phyloP scores from a whole-genome alignment of 2,888 invertebrate genomes.

The Euplexia lucipara region DNA sequence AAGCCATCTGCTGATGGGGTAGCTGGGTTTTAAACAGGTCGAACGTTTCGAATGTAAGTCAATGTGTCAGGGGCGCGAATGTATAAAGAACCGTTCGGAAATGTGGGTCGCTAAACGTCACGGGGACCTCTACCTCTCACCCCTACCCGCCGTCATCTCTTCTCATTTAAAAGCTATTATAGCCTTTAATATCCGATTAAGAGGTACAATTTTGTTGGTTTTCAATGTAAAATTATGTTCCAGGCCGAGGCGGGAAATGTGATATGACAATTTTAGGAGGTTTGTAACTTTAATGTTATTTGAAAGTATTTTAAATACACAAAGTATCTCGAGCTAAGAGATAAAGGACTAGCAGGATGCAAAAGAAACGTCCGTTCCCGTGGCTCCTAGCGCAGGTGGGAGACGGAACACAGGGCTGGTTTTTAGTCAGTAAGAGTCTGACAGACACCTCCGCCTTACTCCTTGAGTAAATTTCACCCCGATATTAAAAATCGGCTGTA shows the following conservation, averaged over 20 bases:
- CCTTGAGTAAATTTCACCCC: too few relatives aligned
- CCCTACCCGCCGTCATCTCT: constrained; percentile 49
- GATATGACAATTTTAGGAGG: not conserved
- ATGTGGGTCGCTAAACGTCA: constrained; percentile 73
- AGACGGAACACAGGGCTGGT: too few relatives aligned
- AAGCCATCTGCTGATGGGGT: constrained; percentile 57
- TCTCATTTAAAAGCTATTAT: constrained; percentile 42
- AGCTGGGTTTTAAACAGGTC: constrained; percentile 66
- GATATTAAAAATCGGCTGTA: too few relatives aligned
- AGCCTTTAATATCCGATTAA: constrained; percentile 49
- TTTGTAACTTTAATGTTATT: not conserved
- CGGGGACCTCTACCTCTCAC: constrained; percentile 54
- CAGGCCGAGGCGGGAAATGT: not conserved
- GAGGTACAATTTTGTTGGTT: constrained; percentile 27
- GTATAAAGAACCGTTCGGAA: constrained; percentile 67
- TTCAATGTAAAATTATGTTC: constrained; percentile 15
- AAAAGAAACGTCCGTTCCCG: too few relatives aligned
- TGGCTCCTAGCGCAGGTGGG: too few relatives aligned
- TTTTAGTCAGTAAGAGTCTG: too few relatives aligned
- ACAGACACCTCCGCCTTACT: too few relatives aligned
- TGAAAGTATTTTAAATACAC: not conserved
- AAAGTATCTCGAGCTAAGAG: too few relatives aligned
- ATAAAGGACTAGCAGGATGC: too few relatives aligned
- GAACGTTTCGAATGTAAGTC: constrained; percentile 75
- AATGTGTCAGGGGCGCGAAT: constrained; percentile 79